Percentiles rank a stretch among this genome's conserved stretches.
phyloP scores from a whole-genome alignment of 1,140 invertebrate species.

The Hormaphis cornu region DNA sequence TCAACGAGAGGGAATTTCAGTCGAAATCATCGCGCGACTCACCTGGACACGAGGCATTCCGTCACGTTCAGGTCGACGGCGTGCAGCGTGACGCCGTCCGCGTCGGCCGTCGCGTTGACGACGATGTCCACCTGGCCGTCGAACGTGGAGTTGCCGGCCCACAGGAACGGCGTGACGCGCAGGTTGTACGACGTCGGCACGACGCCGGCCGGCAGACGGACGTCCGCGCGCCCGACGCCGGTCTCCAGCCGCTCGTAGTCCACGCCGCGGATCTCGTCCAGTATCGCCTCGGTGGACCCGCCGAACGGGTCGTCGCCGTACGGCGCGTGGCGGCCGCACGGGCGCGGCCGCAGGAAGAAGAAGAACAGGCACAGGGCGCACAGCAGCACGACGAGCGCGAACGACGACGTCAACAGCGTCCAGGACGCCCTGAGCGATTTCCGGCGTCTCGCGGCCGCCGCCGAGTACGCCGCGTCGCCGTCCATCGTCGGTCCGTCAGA shows the following conservation, averaged over 20 bases:
- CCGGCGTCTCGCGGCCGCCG: too few species aligned
- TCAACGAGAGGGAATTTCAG: too few species aligned
- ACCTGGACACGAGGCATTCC: conserved; percentile 5
- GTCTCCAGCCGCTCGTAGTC: conserved; percentile 2
- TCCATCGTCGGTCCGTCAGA: not conserved
- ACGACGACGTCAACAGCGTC: not conserved
- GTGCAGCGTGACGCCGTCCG: conserved; percentile 66
- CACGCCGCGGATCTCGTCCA: not conserved
- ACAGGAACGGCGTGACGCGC: conserved; percentile 58
- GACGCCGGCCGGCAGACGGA: conserved; percentile 56
- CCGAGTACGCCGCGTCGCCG: not conserved
- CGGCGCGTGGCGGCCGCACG: not conserved
- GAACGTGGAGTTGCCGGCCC: conserved; percentile 64
- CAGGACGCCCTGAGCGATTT: not conserved
- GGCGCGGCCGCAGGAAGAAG: not conserved
- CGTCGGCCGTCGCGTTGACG: conserved; percentile 54
- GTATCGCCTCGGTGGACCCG: conserved; percentile 1
- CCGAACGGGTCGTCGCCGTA: not conserved
- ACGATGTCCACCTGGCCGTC: conserved; percentile 59
- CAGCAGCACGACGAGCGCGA: conserved; percentile 6
- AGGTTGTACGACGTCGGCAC: conserved; percentile 59
- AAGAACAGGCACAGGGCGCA: conserved; percentile 11
- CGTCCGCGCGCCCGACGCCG: conserved; percentile 40
- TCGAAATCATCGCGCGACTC: conserved; percentile 24
- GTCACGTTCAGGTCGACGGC: conserved; percentile 56